Evolutionary conservation across 2,797 vertebrate genomes (phyloP).

Genomic region (Schizopygopsis malacanthus): DNA sequence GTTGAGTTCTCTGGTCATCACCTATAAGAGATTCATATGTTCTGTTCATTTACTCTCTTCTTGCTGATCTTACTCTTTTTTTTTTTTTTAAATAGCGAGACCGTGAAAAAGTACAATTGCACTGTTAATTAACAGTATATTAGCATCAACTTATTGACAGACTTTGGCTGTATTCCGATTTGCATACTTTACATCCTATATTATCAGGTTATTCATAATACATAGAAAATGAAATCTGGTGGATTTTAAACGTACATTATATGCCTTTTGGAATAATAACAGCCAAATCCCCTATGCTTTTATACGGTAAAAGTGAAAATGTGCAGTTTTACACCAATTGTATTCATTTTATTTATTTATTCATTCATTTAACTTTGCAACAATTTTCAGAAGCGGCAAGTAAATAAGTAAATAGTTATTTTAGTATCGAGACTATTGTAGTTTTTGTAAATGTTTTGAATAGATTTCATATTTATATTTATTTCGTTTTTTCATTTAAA

Average conservation of each 20-base stretch:
- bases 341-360: background rate
- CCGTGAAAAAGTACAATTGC: background rate
- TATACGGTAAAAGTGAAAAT: background rate
- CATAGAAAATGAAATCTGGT: background rate
- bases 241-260: background rate
- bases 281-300: background rate
- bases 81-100: background rate
- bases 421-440: background rate
- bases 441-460: background rate
- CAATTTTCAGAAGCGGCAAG: background rate
- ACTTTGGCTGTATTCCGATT: background rate
- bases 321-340: background rate
- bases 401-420: background rate
- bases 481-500: background rate
- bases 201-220: background rate
- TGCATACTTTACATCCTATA: background rate
- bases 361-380: background rate
- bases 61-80: background rate
- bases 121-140: background rate
- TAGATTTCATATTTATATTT: background rate
- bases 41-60: background rate
- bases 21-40: background rate
- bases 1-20: background rate
- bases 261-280: background rate
- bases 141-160: background rate